Conservation (phyloP, 2,888 invertebrate species). For the Lumbricus terrestris region DNA sequence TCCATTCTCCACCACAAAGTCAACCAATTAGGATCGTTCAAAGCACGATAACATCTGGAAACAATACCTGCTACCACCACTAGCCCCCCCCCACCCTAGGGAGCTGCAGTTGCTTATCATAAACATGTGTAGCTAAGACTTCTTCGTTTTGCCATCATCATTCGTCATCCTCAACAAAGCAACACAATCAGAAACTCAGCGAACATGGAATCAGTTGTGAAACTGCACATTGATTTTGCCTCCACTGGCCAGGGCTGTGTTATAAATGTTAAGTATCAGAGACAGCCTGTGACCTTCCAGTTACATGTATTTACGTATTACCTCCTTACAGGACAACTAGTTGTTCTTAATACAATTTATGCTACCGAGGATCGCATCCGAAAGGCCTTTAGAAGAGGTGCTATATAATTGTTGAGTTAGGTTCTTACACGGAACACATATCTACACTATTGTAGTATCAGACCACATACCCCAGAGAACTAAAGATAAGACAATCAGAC, state of each 20-base stretch:
- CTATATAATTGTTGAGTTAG: background rate
- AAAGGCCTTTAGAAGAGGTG: background rate
- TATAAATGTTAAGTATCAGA: background rate
- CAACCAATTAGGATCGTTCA: background rate
- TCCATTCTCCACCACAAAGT: background rate
- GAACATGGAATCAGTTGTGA: background rate
- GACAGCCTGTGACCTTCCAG: too few relatives aligned
- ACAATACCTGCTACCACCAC: background rate
- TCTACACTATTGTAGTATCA: background rate
- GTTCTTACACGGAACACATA: background rate
- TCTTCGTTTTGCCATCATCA: background rate
- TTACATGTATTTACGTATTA: too few relatives aligned
- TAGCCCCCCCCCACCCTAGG: too few relatives aligned
- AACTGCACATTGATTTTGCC: background rate
- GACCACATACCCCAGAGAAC: background rate
- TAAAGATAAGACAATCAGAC: background rate
- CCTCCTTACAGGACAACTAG: background rate
- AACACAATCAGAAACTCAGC: background rate
- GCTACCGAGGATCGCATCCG: background rate
- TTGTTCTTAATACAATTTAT: background rate
- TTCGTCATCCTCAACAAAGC: background rate
- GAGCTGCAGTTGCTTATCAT: background rate
- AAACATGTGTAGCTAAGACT: background rate
- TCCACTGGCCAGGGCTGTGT: too few relatives aligned
- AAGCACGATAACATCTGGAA: background rate